phyloP scores from a whole-genome alignment of 1,140 invertebrate genomes.

The Neodiprion virginianus region DNA sequence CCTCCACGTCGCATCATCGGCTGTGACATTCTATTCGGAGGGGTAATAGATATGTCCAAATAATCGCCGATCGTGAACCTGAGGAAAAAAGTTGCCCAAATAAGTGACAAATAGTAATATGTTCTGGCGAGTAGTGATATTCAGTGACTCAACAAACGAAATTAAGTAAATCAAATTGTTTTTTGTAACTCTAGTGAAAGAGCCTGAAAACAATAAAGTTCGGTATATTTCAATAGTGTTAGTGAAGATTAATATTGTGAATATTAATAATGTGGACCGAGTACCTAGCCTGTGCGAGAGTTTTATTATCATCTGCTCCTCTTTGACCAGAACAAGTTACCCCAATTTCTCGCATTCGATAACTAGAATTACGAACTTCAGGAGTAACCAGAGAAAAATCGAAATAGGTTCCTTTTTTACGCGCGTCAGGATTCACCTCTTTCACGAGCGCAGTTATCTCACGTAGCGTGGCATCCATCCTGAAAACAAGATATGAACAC shows the following conservation, averaged over 20 bases:
- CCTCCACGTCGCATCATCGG: conserved; percentile 68
- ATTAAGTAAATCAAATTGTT: too few species aligned
- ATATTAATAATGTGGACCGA: conserved; percentile 20
- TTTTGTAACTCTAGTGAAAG: too few species aligned
- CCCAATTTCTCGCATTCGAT: conserved; percentile 92
- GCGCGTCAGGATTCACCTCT: conserved; percentile 96
- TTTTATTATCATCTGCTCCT: conserved; percentile 89
- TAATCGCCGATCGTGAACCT: conserved; percentile 96
- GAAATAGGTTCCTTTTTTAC: conserved; percentile 96
- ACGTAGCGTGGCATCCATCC: conserved; percentile 95
- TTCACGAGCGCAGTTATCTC: conserved; percentile 96
- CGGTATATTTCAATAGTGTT: too few species aligned
- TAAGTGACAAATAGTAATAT: conserved; percentile 10
- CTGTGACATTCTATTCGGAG: conserved; percentile 79
- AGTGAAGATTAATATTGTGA: too few species aligned
- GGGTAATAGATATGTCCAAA: conserved; percentile 95
- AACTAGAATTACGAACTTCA: conserved; percentile 81
- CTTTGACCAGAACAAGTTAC: conserved; percentile 91
- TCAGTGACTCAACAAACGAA: neutral
- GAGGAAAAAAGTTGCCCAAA: conserved; percentile 32
- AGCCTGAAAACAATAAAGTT: too few species aligned
- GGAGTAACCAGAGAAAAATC: conserved; percentile 96
- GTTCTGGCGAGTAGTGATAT: neutral
- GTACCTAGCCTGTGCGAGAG: conserved; percentile 76
- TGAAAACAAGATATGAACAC: conserved; percentile 37